phyloP scores from a whole-genome alignment of 1,140 invertebrate genomes.

The Drosophila nebulosa region DNA sequence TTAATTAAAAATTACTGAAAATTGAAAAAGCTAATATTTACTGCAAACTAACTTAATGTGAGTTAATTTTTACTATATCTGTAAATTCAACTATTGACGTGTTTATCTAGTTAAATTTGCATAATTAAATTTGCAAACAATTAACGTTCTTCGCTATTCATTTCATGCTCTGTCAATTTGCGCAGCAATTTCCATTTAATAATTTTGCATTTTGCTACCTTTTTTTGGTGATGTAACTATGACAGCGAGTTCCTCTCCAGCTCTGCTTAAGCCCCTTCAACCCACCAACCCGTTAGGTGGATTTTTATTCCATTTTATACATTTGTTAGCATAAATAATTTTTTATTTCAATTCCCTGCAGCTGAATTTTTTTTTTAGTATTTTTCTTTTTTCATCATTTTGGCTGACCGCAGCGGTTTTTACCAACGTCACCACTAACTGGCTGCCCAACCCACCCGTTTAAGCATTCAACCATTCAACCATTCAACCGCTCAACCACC shows the following conservation, averaged over 20 bases:
- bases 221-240: neutral
- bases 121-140: neutral
- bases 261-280: too few species aligned
- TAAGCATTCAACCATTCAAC: neutral
- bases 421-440: neutral
- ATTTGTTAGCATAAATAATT: slow-evolving; percentile 25
- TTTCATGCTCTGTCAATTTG: slow-evolving; percentile 31
- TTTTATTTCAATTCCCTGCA: slow-evolving; percentile 29
- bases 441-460: neutral
- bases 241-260: neutral
- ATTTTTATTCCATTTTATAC: neutral
- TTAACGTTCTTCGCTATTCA: slow-evolving; percentile 28
- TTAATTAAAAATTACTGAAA: too few species aligned
- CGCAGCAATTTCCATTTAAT: slow-evolving; percentile 31
- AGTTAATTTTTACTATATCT: neutral
- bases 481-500: neutral
- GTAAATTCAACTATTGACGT: neutral
- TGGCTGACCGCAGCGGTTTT: slow-evolving; percentile 52
- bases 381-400: slow-evolving; percentile 56
- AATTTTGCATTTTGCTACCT: slow-evolving; percentile 32
- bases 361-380: slow-evolving; percentile 54
- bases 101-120: neutral
- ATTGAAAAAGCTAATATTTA: neutral
- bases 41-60: neutral
- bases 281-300: neutral